These are phyloP conservation scores for Staurois parvus DNA, from an alignment of 2,797 vertebrate genomes.

Conservation along the genomic window DNA sequence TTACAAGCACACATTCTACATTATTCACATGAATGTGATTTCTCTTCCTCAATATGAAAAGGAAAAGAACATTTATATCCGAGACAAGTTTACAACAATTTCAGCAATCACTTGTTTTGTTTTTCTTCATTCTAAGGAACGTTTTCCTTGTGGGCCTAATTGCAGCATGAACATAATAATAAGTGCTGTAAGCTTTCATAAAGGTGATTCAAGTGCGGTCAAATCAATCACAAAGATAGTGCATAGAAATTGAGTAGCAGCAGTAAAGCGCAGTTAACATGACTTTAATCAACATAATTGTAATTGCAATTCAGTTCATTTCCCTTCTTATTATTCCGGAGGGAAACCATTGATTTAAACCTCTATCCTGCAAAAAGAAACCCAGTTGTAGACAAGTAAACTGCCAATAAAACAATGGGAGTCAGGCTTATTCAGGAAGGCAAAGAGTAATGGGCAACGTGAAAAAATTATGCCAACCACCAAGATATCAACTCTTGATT, in stretches of 20 bases:
- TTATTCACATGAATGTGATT: neutral
- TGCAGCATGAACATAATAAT: slow-evolving; percentile 33
- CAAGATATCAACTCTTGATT: neutral
- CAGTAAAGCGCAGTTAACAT: slow-evolving; percentile 31
- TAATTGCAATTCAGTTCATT: slow-evolving; percentile 45
- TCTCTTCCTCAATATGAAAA: neutral
- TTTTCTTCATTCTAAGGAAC: neutral
- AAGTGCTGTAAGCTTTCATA: slow-evolving; percentile 3
- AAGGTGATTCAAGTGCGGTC: slow-evolving; percentile 20
- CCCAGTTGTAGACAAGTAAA: slow-evolving; percentile 2
- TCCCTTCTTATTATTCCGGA: slow-evolving; percentile 38
- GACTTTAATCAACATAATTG: slow-evolving; percentile 46
- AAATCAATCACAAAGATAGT: slow-evolving; percentile 45
- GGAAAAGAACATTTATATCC: neutral
- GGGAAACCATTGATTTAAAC: slow-evolving; percentile 41
- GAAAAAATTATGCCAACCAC: neutral
- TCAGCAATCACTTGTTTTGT: slow-evolving; percentile 13
- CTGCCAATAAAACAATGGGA: neutral
- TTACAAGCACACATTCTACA: neutral
- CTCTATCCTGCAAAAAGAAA: slow-evolving; percentile 10
- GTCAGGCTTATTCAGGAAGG: neutral
- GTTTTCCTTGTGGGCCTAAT: slow-evolving; percentile 23
- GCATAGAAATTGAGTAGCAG: slow-evolving; percentile 32
- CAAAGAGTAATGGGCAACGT: neutral
- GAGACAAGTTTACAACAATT: neutral